Evolutionary conservation across 2,797 vertebrate genomes (phyloP).

Genomic region (Vireo griseus): DNA sequence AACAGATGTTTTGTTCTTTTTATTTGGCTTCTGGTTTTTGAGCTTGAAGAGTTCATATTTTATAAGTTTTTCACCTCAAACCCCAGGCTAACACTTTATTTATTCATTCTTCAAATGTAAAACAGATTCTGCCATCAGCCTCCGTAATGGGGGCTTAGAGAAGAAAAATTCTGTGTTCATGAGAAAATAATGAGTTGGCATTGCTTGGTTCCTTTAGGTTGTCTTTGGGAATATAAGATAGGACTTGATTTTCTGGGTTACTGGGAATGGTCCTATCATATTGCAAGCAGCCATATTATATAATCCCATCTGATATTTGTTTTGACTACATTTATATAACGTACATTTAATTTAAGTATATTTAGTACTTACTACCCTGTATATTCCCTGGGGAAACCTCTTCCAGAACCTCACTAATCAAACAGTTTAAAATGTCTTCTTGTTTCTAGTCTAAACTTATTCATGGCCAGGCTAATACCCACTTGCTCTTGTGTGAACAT

Average conservation of each 20-base stretch:
- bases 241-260: background rate
- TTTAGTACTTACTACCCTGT: background rate
- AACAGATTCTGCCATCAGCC: background rate
- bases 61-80: background rate
- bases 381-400: background rate
- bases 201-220: background rate
- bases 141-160: background rate
- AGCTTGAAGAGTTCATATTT: conserved; percentile 33
- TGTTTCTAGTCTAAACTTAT: background rate
- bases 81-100: background rate
- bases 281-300: background rate
- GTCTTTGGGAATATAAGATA: background rate
- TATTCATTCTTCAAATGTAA: background rate
- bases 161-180: background rate
- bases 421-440: background rate
- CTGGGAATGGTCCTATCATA: background rate
- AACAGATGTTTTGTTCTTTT: conserved; percentile 57
- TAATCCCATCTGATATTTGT: background rate
- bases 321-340: background rate
- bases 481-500: background rate
- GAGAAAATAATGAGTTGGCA: background rate
- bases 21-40: conserved; percentile 47
- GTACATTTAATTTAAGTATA: background rate
- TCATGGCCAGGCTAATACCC: background rate
- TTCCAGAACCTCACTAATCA: background rate